Base-by-base conservation (phyloP, 2,113 vertebrate species). In the Varanus komodoensis region DNA sequence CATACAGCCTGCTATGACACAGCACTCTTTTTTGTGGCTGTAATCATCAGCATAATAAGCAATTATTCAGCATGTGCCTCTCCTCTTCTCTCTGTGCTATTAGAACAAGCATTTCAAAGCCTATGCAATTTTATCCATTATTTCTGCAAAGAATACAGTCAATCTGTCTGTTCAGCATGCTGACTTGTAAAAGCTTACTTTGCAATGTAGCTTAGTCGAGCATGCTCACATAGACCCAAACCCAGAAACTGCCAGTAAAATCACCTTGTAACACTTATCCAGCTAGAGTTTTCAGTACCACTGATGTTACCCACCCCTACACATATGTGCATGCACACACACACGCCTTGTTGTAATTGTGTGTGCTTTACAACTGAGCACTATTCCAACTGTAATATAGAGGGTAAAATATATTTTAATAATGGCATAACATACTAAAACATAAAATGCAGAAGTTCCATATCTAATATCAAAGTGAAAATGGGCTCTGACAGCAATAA, bases 81-180 rank as follows among this genome's bases (percentile, higher is more conserved):
- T 29, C 74, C 83, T 50, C 61, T n/a, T 71, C 64, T 44, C 11
- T 64, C 34, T 38, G 6, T 84, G 50, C 21, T 69, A 52, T 68
- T 69, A 84, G 73, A 52, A 34, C 23, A 89, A 77, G 44, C 1
- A 84, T 52, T 78, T 21, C 48, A 78, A 54, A 38, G 44, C 29
- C 17, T 52, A 27, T 81, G 68, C 67, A 86, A 73, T 73, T 86
- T 73, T 86, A 79, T 81, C 77, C n/a, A 69, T 79, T 71, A 86
- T 38, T 48, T 71, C 12, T 38, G 73, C 21, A 73, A 77, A 78
- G 21, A 84, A 77, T 84, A 64, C 38, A 78, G 54, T 44, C 68
- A 38, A 84, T 19, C 88, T 44, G 48, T 69, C 83, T 89, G 32
- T n/a, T 86, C 75, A 69, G 61, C n/a, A 74, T 69, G 64, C 78